Base-by-base conservation (phyloP, 2,113 vertebrate species). In the Caretta caretta region DNA sequence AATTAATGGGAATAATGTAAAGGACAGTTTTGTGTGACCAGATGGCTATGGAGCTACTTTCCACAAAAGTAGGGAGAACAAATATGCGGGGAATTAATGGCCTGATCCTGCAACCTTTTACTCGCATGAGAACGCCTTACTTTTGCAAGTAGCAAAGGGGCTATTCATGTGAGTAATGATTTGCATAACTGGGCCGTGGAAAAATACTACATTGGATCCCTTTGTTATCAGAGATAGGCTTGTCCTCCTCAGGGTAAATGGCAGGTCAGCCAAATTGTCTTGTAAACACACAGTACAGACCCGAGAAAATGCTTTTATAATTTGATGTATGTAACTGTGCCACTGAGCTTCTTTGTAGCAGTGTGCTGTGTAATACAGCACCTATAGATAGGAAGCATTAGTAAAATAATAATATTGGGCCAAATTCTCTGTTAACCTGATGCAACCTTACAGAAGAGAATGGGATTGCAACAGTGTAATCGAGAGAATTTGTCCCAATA, bases 241-340 rank as follows among this genome's bases (percentile, higher is more conserved):
- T 95, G 95, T 93, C 69, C 69, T 88, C 87, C 90, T 90, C 90
- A 78, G 87, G 81, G 69, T 69, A 59, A 89, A 90, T 35, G 69
- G 46, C 19, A 3, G 80, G 76, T 93, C 76, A 89, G 53, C 89
- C 92, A 89, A 97, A 91, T 84, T 84, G 92, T 87, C 95, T 94
- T 54, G n/a, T 78, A 83, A 92, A 95, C 46, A 54, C 81, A 87
- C 35, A 94, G 62, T 59, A 1, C 69, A 87, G 90, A 96, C 89
- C 88, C 93, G 91, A 94, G 83, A 95, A 96, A 97, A 88, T 85
- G 90, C 90, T 96, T 98, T 87, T 96, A 76, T 97, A 81, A 97
- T 91, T 89, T 87, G 54, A 92, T 78, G 75, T 65, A 79, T 12
- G 4, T 78, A 48, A 87, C 46, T 93, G 75, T 81, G 8, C 89